Evolutionary conservation across 2,797 vertebrate species (phyloP), one percentile per base, ranked within the genome.

Genomic region (Tragelaphus oryx): DNA sequence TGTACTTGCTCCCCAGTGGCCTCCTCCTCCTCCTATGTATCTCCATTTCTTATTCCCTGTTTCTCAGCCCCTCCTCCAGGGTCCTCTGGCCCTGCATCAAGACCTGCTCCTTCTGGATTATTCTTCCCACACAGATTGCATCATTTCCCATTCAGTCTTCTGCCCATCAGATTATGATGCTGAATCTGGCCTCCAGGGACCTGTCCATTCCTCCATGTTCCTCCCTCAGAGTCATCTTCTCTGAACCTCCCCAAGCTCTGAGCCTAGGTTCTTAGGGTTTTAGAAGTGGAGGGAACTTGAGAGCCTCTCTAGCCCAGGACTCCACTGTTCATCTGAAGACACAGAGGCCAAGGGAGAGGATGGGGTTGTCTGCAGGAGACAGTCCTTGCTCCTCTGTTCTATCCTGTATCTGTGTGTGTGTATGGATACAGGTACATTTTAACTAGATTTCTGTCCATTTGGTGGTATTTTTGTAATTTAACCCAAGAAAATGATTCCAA

Each of bases 361-460:
- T 2, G 8, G 54, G 44, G 44, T 44, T 44, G 30, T 44, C 30
- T 50, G 30, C 24, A 44, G 65, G 41, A 22, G 26, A 30, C 1
- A 44, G 57, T 44, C 22, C 20, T 65, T 89, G 65, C 12, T n/a
- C 28, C 8, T 83, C 37, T 30, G 3, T 6, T 11, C 41, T 22
- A 16, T 48, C 9, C 44, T 14, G 8, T 18, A 4, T 46, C 1
- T 33, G 0, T 71, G 6, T 6, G 20, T 50, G 3, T 41, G 4
- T 52, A 30, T 14, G 7, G 68, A 10, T 79, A 50, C 30, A 60
- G 16, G 5, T 74, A 17, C 2, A 33, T 62, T 89, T 93, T 86
- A 86, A 86, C 9, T 88, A 60, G 50, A 48, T 91, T 93, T 93
- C 60, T 78, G 41, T 28, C 33, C 16, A 12, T 52, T 22, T 78